Base-by-base conservation (phyloP, 2,797 vertebrate species). In the Tachyglossus aculeatus region DNA sequence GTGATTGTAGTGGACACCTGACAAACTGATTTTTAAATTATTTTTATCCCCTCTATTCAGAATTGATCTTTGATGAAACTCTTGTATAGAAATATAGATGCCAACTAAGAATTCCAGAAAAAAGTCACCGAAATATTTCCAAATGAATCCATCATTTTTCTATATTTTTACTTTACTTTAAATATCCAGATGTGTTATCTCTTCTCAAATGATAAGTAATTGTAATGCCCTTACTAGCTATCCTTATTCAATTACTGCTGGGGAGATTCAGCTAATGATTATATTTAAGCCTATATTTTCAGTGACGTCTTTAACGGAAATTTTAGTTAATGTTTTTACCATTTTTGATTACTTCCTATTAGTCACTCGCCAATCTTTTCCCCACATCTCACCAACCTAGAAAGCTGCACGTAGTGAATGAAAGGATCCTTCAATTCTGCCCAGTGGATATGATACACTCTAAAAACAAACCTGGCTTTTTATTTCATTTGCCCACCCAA, bases 31-130 rank as follows among this genome's bases (percentile, higher is more conserved):
- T 81, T 77, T n/a, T 68, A 77, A 70, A 52, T 43, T 57, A 27
- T 74, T 83, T 88, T 84, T 77, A 73, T 84, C 73, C 81, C 81
- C 29, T 48, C 83, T 89, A 81, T 25, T 29, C 67, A 77, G 68
- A 79, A 71, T 70, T 68, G 41, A 63, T 79, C 57, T 54, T 85
- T 85, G 67, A 67, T 78, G 37, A 66, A 80, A 34, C 21, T 7
- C 41, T n/a, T 57, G 6, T 37, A 47, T 1, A 69, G 24, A 77
- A 71, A 74, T 37, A 11, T 62, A 63, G 71, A 64, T 59, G 74
- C 32, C 19, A 65, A 70, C 71, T 59, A 78, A 83, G 68, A 53
- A 58, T 71, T 48, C 21, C 54, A 43, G 6, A 14, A 57, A 71
- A 79, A 77, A 66, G 65, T 29, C 60, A 37, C 39, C 55, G 52